Base-by-base conservation (phyloP, 1,140 invertebrate species). In the Muscidifurax raptorellus region DNA sequence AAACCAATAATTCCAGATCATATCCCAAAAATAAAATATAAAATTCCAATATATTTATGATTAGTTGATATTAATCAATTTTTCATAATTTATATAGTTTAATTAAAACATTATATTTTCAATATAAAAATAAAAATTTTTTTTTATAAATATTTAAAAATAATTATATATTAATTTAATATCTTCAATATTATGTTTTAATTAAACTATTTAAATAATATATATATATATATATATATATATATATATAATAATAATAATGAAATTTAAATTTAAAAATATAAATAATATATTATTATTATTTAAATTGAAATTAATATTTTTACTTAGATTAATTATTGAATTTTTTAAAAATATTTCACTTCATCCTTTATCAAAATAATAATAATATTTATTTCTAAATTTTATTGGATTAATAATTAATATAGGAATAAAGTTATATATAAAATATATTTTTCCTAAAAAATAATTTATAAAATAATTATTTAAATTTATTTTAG, bases 21-120 rank as follows among this genome's bases (percentile, higher is more conserved):
- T 86, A 94, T 92, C n/a, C 95, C 95, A 91, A 96, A 96, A 88
- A 96, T 93, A 92, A 96, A 95, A 93, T 96, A 96, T 92, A 96
- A 90, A 69, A 94, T 96, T 87, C 95, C 95, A 94, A 96, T 96
- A 94, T 13, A 25, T 66, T 78, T 78, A 93, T 96, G 96, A 93
- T 96, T 96, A 87, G 95, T 96, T 84, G 95, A 96, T 90, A 93
- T 95, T 87, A 96, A 87, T 92, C 94, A 94, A 94, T 84, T 88
- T 87, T 85, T 87, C 72, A 83, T 88, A 74, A n/a, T 64, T 77
- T 86, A 82, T 84, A 86, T 80, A 92, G 92, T 92, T 93, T 91
- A 89, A 88, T 84, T 86, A 87, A 86, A 88, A 88, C 40, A 69
- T 79, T 84, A 83, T 82, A 86, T 83, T 79, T 80, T 81, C 86